phyloP scores from a whole-genome alignment of 2,888 invertebrate genomes.

The Pterostichus niger region DNA sequence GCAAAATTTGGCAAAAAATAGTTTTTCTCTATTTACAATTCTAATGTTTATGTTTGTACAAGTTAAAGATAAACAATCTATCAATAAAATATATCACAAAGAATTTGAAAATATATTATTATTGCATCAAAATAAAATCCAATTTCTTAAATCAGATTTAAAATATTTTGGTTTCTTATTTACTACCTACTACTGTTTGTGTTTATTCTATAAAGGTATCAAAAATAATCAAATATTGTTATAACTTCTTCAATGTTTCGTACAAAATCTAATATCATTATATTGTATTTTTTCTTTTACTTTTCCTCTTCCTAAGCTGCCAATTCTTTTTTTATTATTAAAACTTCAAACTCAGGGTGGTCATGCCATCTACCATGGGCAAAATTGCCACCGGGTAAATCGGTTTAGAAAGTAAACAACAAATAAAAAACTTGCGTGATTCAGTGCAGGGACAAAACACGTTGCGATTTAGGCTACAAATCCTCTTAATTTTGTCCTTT shows the following conservation, averaged over 20 bases:
- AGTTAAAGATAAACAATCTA: too few species aligned
- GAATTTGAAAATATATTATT: too few species aligned
- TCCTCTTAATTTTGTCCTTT: conserved; percentile 57
- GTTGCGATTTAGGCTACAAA: conserved; percentile 34
- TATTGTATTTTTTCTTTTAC: conserved; percentile 5
- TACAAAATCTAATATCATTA: conserved; percentile 8
- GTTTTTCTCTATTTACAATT: too few species aligned
- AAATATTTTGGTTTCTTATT: too few species aligned
- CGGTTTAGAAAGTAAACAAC: conserved; percentile 56
- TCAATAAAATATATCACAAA: too few species aligned
- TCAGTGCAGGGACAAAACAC: conserved; percentile 43
- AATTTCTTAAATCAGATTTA: too few species aligned
- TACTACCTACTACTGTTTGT: background rate
- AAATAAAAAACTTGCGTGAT: conserved; percentile 44
- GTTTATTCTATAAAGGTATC: background rate
- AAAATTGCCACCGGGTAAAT: conserved; percentile 44
- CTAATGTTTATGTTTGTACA: too few species aligned
- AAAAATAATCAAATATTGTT: conserved; percentile 19
- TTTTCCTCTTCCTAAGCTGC: background rate
- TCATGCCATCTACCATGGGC: conserved; percentile 32
- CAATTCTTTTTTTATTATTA: background rate
- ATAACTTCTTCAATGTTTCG: conserved; percentile 39
- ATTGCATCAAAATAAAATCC: too few species aligned
- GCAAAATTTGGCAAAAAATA: too few species aligned
- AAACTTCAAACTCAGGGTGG: conserved; percentile 27